These are phyloP conservation scores for Simalia tracyae DNA, from an alignment of 2,797 vertebrate genomes.

Conservation along the genomic window DNA sequence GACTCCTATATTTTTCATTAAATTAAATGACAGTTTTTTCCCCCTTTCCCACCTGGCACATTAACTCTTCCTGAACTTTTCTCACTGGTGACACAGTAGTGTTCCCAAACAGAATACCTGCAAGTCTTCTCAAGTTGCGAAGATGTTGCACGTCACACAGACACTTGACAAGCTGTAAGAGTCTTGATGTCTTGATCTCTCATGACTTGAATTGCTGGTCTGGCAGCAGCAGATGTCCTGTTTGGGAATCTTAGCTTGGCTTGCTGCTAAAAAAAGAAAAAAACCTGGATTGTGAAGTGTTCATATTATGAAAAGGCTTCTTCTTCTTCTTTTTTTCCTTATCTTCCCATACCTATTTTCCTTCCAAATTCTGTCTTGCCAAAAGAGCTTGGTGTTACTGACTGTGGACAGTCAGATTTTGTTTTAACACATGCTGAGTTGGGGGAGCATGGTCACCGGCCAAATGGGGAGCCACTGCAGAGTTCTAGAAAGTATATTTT, in stretches of 20 bases:
- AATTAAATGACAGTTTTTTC: background rate
- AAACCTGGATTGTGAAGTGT: background rate
- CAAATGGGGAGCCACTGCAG: background rate
- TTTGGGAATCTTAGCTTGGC: background rate
- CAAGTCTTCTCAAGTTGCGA: fast-evolving
- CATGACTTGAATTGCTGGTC: background rate
- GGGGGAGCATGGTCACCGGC: background rate
- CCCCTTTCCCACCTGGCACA: background rate
- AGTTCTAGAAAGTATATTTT: background rate
- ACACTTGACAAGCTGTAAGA: background rate
- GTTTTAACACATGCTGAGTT: background rate
- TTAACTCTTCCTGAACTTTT: background rate
- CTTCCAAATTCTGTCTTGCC: fast-evolving
- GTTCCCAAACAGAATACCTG: background rate
- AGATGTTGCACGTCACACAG: fast-evolving
- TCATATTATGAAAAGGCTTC: background rate
- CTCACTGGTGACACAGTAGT: fast-evolving
- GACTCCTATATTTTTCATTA: background rate
- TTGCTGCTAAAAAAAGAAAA: background rate
- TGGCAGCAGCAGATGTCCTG: background rate
- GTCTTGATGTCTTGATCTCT: background rate
- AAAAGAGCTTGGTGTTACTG: background rate
- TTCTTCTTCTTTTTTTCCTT: background rate
- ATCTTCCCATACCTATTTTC: fast-evolving
- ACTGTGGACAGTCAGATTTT: background rate